Evolutionary conservation across 2,888 invertebrate species (phyloP).

Genomic region (Tethea ocularis): DNA sequence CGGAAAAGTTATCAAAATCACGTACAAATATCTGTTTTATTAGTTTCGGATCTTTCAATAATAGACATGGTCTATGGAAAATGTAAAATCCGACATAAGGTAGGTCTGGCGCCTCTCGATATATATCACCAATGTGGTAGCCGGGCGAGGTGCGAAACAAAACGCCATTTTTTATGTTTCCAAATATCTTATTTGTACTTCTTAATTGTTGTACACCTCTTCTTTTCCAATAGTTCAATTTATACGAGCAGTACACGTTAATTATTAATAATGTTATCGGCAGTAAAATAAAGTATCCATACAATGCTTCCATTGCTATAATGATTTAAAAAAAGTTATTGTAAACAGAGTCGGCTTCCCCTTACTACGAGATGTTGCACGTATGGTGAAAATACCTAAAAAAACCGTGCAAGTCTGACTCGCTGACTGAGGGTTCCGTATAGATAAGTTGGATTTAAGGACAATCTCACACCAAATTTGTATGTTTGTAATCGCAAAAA

Average conservation of each 20-base stretch:
- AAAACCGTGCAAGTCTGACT: too few relatives aligned
- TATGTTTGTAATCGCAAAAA: too few relatives aligned
- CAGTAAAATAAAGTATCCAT: neutral
- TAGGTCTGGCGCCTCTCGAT: slow-evolving; percentile 22
- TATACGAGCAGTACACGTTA: slow-evolving; percentile 20
- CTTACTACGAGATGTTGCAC: too few relatives aligned
- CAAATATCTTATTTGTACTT: slow-evolving; percentile 28
- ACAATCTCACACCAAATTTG: too few relatives aligned
- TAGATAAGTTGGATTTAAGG: too few relatives aligned
- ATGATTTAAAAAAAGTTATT: too few relatives aligned
- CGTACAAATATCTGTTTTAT: slow-evolving; percentile 35
- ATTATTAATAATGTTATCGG: neutral
- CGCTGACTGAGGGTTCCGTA: too few relatives aligned
- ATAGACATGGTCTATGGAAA: slow-evolving; percentile 38
- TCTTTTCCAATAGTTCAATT: slow-evolving; percentile 28
- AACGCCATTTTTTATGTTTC: slow-evolving; percentile 37
- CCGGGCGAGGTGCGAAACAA: slow-evolving; percentile 37
- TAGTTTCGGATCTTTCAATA: slow-evolving; percentile 35
- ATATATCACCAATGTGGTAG: slow-evolving; percentile 31
- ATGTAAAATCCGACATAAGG: slow-evolving; percentile 38
- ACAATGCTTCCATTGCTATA: neutral
- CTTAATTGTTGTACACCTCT: slow-evolving; percentile 24
- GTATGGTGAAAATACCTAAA: too few relatives aligned
- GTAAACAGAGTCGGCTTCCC: too few relatives aligned
- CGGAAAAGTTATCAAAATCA: slow-evolving; percentile 33